Base-by-base conservation (phyloP, 2,888 invertebrate species). In the Hypolimnas misippus region DNA sequence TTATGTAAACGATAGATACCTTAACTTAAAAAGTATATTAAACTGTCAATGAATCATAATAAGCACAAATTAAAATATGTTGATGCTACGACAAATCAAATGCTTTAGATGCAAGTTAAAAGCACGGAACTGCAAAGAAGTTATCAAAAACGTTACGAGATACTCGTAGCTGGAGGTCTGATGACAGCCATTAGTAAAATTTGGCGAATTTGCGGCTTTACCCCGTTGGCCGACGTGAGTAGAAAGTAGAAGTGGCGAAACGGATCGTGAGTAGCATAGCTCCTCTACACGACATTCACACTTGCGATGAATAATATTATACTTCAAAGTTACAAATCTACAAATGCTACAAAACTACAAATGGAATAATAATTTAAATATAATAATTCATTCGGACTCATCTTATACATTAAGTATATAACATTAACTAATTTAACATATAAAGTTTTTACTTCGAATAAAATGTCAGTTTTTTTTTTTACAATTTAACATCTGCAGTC, bases 151-250 rank as follows among this genome's bases (percentile, higher is more conserved):
- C n/a, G 19, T 5, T 2, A 5, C 19, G n/a, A 54, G 17, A 58
- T 42, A 46, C 49, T 49, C 16, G 40, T 58, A 60, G 53, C 44
- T 54, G 38, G 35, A 35, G 35, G 46, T 49, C 25, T 60, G 46
- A 60, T 60, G 54, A 54, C 46, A 44, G 25, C 46, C 53, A 60
- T 54, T 54, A 54, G 60, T 33, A 54, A 60, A 60, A 54, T 60
- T 60, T 38, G 38, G 53, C 35, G 46, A 60, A 60, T 60, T 53
- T 54, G 46, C 53, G 44, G 59, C 25, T 53, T 58, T 60, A 60
- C 59, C 59, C 53, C 59, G 59, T 60, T 60, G 53, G 25, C 10
- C 25, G 53, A 60, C 60, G 60, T 60, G 60, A 60, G 53, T 46
- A 10, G 59, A 53, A 54, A 54, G 44, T 49, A 38, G 16, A 49